Conservation (phyloP, 1,140 invertebrate species). For the Nasonia giraulti region DNA sequence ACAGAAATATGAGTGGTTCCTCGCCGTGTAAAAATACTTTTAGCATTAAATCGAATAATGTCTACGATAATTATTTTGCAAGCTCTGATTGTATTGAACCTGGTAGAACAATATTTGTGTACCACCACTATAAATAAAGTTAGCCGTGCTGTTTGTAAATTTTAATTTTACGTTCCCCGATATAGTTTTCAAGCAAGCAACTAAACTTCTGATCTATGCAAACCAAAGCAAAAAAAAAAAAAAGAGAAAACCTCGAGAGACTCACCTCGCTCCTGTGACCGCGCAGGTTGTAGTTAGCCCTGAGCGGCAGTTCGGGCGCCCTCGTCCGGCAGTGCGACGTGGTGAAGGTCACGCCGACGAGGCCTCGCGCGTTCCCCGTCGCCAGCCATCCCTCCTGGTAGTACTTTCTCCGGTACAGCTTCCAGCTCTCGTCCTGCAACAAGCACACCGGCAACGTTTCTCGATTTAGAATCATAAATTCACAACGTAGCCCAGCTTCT, state of each 20-base stretch:
- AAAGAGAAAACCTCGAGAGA: slow-evolving; percentile 34
- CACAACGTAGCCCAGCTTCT: background rate
- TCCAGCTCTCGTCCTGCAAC: slow-evolving; percentile 91
- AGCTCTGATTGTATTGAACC: too few species aligned
- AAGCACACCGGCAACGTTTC: background rate
- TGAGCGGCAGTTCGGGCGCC: slow-evolving; percentile 85
- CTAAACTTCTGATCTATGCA: too few species aligned
- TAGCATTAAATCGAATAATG: too few species aligned
- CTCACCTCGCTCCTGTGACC: slow-evolving; percentile 96
- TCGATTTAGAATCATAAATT: slow-evolving; percentile 35
- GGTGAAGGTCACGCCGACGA: slow-evolving; percentile 97
- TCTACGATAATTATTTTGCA: too few species aligned
- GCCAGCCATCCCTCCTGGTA: slow-evolving; percentile 99
- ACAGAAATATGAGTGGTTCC: too few species aligned
- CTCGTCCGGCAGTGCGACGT: slow-evolving; percentile 89
- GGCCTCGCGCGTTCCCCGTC: slow-evolving; percentile 93
- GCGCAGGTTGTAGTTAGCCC: slow-evolving; percentile 97
- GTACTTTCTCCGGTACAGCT: slow-evolving; percentile 95
- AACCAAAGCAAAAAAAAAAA: background rate
- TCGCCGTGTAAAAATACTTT: too few species aligned
- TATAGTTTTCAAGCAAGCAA: too few species aligned
- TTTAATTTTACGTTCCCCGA: too few species aligned
- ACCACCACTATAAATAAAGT: too few species aligned
- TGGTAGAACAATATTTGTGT: too few species aligned
- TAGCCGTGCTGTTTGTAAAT: too few species aligned